Percentiles rank a stretch among this genome's conserved stretches.
These are phyloP conservation scores for Callospermophilus lateralis DNA, from an alignment of 2,113 vertebrate genomes.

Conservation along the genomic window DNA sequence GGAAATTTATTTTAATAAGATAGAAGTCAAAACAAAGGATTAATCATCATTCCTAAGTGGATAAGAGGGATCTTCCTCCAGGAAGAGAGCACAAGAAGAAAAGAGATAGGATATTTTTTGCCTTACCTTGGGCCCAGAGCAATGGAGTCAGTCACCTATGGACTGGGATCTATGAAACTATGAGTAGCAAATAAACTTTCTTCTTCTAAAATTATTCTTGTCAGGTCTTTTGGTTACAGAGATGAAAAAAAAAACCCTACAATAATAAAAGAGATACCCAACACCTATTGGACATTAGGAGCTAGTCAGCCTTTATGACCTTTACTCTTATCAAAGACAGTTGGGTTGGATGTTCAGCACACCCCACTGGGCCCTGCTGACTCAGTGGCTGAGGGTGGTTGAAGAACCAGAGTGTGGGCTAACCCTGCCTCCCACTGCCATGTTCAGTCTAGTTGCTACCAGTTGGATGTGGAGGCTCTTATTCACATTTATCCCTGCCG, in stretches of 20 bases:
- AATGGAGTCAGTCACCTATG: too few species aligned
- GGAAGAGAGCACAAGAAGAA: background rate
- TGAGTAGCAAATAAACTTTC: too few species aligned
- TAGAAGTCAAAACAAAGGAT: background rate
- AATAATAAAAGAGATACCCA: too few species aligned
- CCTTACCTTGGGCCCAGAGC: too few species aligned
- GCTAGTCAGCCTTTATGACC: too few species aligned
- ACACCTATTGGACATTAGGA: background rate
- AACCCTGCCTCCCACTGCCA: too few species aligned
- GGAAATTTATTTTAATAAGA: background rate
- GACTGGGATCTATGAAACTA: too few species aligned
- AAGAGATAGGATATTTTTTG: background rate
- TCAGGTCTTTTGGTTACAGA: too few species aligned
- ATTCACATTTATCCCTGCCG: background rate
- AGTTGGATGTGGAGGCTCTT: background rate
- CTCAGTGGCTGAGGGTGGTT: too few species aligned
- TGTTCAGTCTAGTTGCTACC: rapidly evolving
- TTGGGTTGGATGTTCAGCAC: background rate
- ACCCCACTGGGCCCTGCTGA: background rate
- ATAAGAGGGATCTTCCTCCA: background rate
- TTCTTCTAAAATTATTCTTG: too few species aligned
- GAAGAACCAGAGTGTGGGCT: background rate
- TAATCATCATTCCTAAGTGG: background rate
- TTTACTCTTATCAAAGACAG: background rate
- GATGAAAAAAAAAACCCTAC: too few species aligned